Percentiles rank a stretch among this genome's conserved stretches.
Conservation (phyloP, 2,113 vertebrate genomes). For the Phalacrocorax brasilianus region DNA sequence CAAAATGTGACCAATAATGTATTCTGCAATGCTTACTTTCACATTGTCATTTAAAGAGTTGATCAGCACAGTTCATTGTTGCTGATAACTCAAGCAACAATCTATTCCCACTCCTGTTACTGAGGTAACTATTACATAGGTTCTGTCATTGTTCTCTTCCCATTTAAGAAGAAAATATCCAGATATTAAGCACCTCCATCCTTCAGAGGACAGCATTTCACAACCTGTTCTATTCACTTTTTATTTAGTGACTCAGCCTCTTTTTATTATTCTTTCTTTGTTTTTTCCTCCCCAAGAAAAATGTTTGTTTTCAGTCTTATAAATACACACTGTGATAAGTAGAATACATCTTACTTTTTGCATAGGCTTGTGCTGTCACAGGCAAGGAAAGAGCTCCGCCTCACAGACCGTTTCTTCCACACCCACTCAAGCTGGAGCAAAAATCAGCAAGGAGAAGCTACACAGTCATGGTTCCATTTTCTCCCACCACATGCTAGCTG, state of each 20-base stretch:
- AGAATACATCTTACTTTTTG: neutral
- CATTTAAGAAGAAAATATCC: neutral
- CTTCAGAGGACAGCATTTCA: neutral
- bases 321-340: rapidly evolving
- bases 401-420: neutral
- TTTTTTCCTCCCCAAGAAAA: neutral
- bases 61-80: neutral
- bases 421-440: neutral
- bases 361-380: neutral
- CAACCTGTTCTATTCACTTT: neutral
- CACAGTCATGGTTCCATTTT: neutral
- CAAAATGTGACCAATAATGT: neutral
- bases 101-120: neutral
- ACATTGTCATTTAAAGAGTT: neutral
- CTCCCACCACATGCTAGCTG: neutral
- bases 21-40: neutral
- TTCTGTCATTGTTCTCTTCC: neutral
- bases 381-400: neutral
- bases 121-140: neutral
- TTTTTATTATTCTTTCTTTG: neutral
- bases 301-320: neutral
- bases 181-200: neutral
- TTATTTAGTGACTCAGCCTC: neutral
- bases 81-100: neutral
- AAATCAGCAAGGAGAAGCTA: neutral